These are phyloP conservation scores for Chaetodon trifascialis DNA, from an alignment of 2,113 vertebrate genomes.

Conservation along the genomic window DNA sequence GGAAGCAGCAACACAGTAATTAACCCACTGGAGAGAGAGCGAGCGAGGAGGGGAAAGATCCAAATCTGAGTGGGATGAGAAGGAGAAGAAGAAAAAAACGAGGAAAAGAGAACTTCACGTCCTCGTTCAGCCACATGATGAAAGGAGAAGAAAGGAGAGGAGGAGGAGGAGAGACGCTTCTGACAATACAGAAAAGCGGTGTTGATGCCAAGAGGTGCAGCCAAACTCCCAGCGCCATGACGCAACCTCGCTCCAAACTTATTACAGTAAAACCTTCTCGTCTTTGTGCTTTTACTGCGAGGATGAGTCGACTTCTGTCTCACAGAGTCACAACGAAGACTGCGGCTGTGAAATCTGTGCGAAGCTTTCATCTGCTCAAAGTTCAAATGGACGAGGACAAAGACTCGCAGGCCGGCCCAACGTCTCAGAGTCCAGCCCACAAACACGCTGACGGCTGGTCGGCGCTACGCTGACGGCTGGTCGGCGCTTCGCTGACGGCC, in stretches of 20 bases:
- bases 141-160: constrained; percentile 55
- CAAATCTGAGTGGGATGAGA: constrained; percentile 40
- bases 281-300: constrained; percentile 7
- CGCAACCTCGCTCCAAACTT: constrained; percentile 29
- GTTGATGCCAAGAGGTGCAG: constrained; percentile 40
- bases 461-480: neutral
- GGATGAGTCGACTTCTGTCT: constrained; percentile 20
- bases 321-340: neutral
- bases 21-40: constrained; percentile 59
- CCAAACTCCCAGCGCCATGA: constrained; percentile 41
- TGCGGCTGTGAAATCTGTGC: neutral
- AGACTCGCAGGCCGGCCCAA: neutral
- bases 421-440: neutral
- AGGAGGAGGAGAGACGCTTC: constrained; percentile 25
- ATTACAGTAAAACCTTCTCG: constrained; percentile 34
- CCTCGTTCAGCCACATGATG: constrained; percentile 57
- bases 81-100: neutral
- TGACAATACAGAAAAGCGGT: constrained; percentile 56
- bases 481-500: neutral
- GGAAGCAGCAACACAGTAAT: constrained; percentile 61
- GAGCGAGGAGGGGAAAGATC: constrained; percentile 13
- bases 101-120: neutral
- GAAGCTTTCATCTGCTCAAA: neutral
- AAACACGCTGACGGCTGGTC: neutral
- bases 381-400: neutral